Evolutionary conservation across 2,797 vertebrate species (phyloP).

Genomic region (Rhinatrema bivittatum): DNA sequence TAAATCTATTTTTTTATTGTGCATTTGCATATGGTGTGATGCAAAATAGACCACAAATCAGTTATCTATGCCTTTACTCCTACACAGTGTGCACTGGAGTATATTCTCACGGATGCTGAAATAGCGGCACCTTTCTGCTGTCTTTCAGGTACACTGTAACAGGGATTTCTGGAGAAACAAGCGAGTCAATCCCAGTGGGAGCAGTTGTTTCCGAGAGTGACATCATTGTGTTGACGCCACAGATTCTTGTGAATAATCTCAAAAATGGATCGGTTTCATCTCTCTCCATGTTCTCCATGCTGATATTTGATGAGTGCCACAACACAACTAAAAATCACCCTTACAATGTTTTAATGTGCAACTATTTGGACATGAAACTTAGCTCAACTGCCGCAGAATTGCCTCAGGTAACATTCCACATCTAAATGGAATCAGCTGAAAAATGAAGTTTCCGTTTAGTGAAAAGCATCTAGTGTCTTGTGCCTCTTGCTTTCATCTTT

Average conservation of each 20-base stretch:
- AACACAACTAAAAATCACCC: constrained; percentile 64
- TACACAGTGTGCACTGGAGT: no score
- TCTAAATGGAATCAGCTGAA: neutral
- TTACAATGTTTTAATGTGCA: constrained; percentile 62
- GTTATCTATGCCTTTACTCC: no score
- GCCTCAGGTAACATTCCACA: constrained; percentile 58
- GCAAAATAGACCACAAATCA: no score
- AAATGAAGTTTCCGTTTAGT: no score
- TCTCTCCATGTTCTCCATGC: constrained; percentile 57
- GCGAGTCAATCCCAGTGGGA: constrained; percentile 25
- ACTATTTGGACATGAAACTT: constrained; percentile 56
- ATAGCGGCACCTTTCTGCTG: neutral
- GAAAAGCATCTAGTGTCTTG: no score
- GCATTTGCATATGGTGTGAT: no score
- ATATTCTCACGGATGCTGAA: no score
- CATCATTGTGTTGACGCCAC: constrained; percentile 63
- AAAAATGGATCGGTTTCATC: constrained; percentile 37
- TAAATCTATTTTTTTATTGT: no score
- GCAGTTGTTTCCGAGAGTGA: constrained; percentile 43
- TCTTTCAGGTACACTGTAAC: constrained; percentile 44
- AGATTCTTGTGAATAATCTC: constrained; percentile 65
- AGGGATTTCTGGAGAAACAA: constrained; percentile 55
- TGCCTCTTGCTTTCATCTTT: no score
- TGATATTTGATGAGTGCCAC: constrained; percentile 74
- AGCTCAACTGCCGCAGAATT: constrained; percentile 15